phyloP scores from a whole-genome alignment of 92 coral and sea anemone species.

The Paramuricea clavata region DNA sequence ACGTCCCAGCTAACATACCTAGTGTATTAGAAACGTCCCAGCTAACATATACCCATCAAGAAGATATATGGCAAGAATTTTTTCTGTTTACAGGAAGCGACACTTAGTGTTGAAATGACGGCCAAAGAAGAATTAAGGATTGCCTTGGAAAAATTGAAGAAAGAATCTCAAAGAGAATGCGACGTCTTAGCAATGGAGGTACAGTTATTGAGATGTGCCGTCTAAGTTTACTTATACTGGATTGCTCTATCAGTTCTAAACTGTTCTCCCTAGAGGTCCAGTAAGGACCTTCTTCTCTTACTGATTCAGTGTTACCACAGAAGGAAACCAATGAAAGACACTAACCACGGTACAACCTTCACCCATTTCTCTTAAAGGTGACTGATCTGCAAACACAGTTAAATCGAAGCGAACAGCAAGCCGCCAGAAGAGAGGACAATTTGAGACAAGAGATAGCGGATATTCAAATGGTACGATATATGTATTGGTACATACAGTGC shows the following conservation, averaged over 20 bases:
- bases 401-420: slow-evolving; percentile 88
- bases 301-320: no score
- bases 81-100: slow-evolving; percentile 76
- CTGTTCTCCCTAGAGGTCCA: no score
- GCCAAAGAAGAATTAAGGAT: slow-evolving; percentile 95
- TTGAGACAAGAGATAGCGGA: slow-evolving; percentile 94
- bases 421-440: slow-evolving; percentile 88
- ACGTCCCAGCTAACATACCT: no score
- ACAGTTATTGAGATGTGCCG: no score
- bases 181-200: slow-evolving; percentile 90
- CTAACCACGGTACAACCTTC: no score
- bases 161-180: slow-evolving; percentile 78
- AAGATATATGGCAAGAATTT: background rate
- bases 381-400: slow-evolving; percentile 88
- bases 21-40: background rate
- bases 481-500: no score
- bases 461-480: slow-evolving; percentile 79
- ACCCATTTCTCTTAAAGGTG: slow-evolving; percentile 51
- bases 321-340: no score
- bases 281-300: no score
- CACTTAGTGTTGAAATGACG: slow-evolving; percentile 92
- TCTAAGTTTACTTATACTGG: background rate
- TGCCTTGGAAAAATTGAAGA: slow-evolving; percentile 83
- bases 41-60: background rate
- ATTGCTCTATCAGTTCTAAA: no score